Evolutionary conservation across 2,113 vertebrate species (phyloP).

Genomic region (Cichladusa arquata): DNA sequence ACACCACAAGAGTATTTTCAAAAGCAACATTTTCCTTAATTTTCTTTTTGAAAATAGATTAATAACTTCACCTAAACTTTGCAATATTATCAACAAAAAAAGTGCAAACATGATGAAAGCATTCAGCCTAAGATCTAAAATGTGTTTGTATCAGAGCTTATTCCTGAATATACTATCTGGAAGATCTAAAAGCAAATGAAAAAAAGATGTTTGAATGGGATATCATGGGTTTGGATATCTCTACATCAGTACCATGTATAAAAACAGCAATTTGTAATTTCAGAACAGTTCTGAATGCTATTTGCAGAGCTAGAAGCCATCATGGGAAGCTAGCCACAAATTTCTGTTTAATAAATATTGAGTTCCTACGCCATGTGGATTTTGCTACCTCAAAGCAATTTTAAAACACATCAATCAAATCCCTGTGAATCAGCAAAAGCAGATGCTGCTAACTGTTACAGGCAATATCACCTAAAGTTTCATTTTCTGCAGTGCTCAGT

Average conservation of each 20-base stretch:
- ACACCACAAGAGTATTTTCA: neutral
- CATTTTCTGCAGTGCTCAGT: neutral
- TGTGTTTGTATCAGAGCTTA: neutral
- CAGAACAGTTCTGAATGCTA: neutral
- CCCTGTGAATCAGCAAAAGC: slow-evolving; percentile 47
- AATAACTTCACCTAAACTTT: neutral
- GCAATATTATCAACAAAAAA: neutral
- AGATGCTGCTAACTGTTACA: slow-evolving; percentile 31
- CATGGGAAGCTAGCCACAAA: neutral
- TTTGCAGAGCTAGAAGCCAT: neutral
- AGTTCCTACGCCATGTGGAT: slow-evolving; percentile 2
- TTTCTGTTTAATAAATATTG: slow-evolving; percentile 15
- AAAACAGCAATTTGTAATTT: neutral
- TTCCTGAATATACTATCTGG: neutral
- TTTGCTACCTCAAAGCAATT: slow-evolving; percentile 50
- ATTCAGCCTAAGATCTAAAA: neutral
- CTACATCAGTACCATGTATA: neutral
- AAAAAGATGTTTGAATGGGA: neutral
- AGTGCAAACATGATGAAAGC: neutral
- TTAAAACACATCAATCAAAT: slow-evolving; percentile 44
- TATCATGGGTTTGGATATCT: neutral
- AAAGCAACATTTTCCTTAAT: neutral
- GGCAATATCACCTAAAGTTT: slow-evolving; percentile 7
- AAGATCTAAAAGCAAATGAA: neutral
- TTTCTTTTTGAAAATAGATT: neutral